These are phyloP conservation scores for Rhinolophus ferrumequinum DNA, from an alignment of 2,113 vertebrate species.

Conservation along the genomic window DNA sequence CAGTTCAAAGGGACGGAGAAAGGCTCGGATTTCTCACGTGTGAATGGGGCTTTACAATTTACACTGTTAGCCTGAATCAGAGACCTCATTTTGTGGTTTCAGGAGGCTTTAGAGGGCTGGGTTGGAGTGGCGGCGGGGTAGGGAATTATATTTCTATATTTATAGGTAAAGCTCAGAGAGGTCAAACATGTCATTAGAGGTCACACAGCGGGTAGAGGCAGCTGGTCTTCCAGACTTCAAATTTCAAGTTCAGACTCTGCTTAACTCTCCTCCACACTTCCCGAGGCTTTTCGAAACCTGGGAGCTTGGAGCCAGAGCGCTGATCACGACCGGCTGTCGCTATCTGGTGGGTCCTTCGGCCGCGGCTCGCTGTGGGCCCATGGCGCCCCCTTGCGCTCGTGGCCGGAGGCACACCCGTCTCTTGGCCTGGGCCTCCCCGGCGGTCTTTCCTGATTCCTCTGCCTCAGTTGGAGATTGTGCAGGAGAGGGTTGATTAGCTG, in stretches of 20 bases:
- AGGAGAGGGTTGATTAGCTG: background rate
- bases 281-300: background rate
- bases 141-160: background rate
- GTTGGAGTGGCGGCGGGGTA: background rate
- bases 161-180: conserved; percentile 34
- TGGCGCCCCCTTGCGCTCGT: conserved; percentile 71
- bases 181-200: background rate
- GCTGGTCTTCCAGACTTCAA: background rate
- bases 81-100: background rate
- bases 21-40: background rate
- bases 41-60: background rate
- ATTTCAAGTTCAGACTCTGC: background rate
- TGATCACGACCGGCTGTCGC: background rate
- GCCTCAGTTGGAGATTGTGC: background rate
- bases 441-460: background rate
- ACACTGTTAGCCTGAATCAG: background rate
- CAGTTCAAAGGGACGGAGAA: background rate
- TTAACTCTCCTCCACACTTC: background rate
- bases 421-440: accelerated
- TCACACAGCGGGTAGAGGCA: conserved; percentile 4
- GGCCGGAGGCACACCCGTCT: background rate
- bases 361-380: background rate
- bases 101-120: background rate
- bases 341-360: background rate
- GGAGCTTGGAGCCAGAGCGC: background rate